These are phyloP conservation scores for Drosophila borborema DNA, from an alignment of 2,888 invertebrate genomes.

Conservation along the genomic window DNA sequence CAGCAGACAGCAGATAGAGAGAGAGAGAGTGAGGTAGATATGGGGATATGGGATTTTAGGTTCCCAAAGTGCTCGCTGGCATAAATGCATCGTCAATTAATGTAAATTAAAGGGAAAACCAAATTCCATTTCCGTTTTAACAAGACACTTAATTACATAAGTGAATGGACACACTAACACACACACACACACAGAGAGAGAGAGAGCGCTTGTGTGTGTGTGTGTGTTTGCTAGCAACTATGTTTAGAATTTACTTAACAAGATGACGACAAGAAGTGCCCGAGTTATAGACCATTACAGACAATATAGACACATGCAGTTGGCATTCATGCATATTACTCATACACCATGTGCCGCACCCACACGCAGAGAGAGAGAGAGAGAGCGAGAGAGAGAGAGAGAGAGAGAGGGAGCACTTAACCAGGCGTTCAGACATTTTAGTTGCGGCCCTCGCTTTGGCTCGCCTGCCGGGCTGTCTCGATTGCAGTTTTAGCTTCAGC, in stretches of 20 bases:
- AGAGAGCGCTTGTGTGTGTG: neutral
- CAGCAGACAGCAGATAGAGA: neutral
- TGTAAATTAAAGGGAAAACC: constrained; percentile 79
- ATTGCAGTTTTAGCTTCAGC: constrained; percentile 15
- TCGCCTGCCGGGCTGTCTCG: neutral
- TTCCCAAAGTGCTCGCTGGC: constrained; percentile 51
- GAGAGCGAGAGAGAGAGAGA: neutral
- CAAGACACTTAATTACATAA: constrained; percentile 78
- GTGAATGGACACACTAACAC: constrained; percentile 61
- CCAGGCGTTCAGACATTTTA: constrained; percentile 59
- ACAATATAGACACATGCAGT: constrained; percentile 63
- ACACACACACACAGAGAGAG: neutral
- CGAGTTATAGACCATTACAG: constrained; percentile 47
- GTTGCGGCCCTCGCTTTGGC: constrained; percentile 41
- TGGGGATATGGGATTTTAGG: neutral
- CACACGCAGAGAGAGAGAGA: constrained; percentile 1
- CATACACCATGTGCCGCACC: constrained; percentile 59
- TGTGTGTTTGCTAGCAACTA: constrained; percentile 40
- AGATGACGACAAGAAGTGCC: constrained; percentile 44
- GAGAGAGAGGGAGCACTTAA: constrained; percentile 35
- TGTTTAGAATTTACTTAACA: constrained; percentile 62
- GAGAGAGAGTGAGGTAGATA: neutral
- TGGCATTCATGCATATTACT: constrained; percentile 66
- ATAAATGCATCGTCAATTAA: constrained; percentile 75
- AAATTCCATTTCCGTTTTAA: constrained; percentile 77